Evolutionary conservation across 2,888 invertebrate species (phyloP).

Genomic region (Amaurobius ferox): DNA sequence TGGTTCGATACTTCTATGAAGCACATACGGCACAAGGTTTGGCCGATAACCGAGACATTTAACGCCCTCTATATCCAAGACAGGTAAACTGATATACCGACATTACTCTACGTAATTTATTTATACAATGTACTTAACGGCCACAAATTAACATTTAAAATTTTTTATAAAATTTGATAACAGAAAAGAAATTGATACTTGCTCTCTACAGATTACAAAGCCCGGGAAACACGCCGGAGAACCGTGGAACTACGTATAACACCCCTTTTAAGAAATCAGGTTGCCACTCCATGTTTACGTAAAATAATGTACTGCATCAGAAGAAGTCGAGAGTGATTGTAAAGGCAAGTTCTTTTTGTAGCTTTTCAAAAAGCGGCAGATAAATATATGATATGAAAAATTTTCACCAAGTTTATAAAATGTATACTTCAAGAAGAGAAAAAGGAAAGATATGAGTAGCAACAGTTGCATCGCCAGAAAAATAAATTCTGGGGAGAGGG

Average conservation of each 20-base stretch:
- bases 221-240: neutral
- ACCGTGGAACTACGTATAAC: neutral
- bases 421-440: too few species aligned
- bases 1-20: neutral
- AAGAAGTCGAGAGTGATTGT: too few species aligned
- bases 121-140: neutral
- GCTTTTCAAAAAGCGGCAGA: too few species aligned
- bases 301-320: too few species aligned
- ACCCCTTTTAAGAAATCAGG: neutral
- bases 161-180: neutral
- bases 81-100: slow-evolving; percentile 32
- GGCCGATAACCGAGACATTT: slow-evolving; percentile 5
- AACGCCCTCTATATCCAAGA: slow-evolving; percentile 58
- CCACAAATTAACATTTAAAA: neutral
- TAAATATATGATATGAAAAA: too few species aligned
- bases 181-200: neutral
- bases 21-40: slow-evolving; percentile 17
- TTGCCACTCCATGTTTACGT: neutral
- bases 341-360: too few species aligned
- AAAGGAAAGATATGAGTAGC: too few species aligned
- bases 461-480: too few species aligned
- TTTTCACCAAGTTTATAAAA: too few species aligned
- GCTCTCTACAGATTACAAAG: neutral
- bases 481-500: too few species aligned
- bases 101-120: neutral